phyloP scores from a whole-genome alignment of 1,140 invertebrate species.

The Oedothorax gibbosus region DNA sequence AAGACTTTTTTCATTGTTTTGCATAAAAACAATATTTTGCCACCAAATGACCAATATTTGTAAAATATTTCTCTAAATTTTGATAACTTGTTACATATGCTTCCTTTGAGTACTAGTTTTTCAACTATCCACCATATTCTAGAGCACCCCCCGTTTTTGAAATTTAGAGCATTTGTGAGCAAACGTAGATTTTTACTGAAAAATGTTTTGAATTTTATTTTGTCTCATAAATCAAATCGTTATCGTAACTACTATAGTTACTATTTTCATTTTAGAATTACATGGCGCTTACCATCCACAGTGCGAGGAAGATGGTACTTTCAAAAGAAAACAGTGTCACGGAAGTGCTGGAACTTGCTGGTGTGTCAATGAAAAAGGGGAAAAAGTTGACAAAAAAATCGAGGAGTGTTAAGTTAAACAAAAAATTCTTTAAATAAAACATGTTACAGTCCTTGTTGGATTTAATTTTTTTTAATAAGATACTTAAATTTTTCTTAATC shows the following conservation, averaged over 20 bases:
- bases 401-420: neutral
- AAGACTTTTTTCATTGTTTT: too few species aligned
- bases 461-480: too few species aligned
- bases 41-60: too few species aligned
- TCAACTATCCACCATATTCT: neutral
- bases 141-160: neutral
- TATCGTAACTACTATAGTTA: neutral
- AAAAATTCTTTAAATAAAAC: too few species aligned
- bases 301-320: slow-evolving; percentile 22
- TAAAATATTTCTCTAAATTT: too few species aligned
- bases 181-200: neutral
- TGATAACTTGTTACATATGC: too few species aligned
- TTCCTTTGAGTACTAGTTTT: neutral
- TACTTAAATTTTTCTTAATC: too few species aligned
- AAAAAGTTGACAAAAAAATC: neutral
- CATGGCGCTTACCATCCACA: neutral
- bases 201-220: neutral
- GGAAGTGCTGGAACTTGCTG: neutral
- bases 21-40: too few species aligned
- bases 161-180: neutral
- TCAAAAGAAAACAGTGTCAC: neutral
- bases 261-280: neutral
- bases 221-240: neutral
- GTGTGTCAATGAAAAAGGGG: slow-evolving; percentile 4
- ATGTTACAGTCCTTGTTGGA: too few species aligned